Conservation (phyloP, 1,140 invertebrate species). For the Danaus plexippus region DNA sequence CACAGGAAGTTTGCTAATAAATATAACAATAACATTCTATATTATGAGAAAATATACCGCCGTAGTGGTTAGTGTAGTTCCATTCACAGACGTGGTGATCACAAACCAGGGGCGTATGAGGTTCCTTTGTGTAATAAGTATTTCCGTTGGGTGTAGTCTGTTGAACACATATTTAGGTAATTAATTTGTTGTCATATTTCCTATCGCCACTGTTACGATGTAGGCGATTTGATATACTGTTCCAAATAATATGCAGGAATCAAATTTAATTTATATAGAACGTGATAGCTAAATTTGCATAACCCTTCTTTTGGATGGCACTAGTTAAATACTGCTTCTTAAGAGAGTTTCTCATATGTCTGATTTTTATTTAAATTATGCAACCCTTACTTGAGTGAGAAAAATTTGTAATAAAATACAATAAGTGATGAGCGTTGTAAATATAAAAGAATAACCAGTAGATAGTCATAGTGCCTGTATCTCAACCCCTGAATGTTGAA, state of each 20-base stretch:
- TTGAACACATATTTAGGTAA: slow-evolving; percentile 4
- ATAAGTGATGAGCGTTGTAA: neutral
- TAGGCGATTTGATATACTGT: too few relatives aligned
- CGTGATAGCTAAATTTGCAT: too few relatives aligned
- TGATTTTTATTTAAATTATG: neutral
- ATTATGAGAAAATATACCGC: slow-evolving; percentile 29
- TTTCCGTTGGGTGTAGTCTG: slow-evolving; percentile 55
- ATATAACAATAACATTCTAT: neutral
- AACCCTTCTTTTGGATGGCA: too few relatives aligned
- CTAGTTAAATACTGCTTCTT: too few relatives aligned
- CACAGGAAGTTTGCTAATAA: slow-evolving; percentile 2
- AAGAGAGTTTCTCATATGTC: too few relatives aligned
- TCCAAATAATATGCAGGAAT: too few relatives aligned
- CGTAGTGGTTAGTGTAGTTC: slow-evolving; percentile 61
- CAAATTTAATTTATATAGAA: too few relatives aligned
- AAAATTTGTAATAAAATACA: neutral
- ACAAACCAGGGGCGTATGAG: slow-evolving; percentile 42
- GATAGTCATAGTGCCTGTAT: slow-evolving; percentile 54
- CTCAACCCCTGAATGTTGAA: slow-evolving; percentile 61
- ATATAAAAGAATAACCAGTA: slow-evolving; percentile 38
- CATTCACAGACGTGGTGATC: slow-evolving; percentile 62
- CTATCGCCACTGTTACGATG: too few relatives aligned
- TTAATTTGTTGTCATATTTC: too few relatives aligned
- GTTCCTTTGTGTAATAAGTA: slow-evolving; percentile 56
- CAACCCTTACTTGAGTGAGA: neutral